Conservation (phyloP, 2,888 invertebrate species). For the Ochropacha duplaris region DNA sequence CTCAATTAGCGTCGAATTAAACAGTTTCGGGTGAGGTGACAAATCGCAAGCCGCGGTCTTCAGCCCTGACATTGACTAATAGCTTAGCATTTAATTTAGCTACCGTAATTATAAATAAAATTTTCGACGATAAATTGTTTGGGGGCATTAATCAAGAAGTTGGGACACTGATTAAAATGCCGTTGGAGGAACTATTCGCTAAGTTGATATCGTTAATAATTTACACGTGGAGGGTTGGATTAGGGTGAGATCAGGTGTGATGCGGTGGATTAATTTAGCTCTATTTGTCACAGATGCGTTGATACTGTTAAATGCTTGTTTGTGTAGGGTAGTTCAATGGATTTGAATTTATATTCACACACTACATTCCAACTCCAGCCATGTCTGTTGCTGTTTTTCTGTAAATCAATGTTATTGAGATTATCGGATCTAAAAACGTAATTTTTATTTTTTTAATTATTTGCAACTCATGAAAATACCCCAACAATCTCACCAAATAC, state of each 20-base stretch:
- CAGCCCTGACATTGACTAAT: slow-evolving; percentile 78
- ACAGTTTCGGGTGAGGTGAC: slow-evolving; percentile 74
- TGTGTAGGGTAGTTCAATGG: slow-evolving; percentile 13
- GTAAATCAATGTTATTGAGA: no score
- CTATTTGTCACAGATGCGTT: slow-evolving; percentile 22
- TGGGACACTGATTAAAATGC: slow-evolving; percentile 84
- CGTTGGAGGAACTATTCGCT: slow-evolving; percentile 80
- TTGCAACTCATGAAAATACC: neutral
- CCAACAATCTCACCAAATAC: slow-evolving; percentile 21
- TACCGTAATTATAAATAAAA: slow-evolving; percentile 82
- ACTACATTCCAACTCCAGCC: neutral
- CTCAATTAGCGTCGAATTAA: slow-evolving; percentile 80
- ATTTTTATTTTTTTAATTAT: no score
- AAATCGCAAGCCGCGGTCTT: slow-evolving; percentile 77
- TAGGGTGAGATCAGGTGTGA: slow-evolving; percentile 66
- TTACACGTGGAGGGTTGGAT: slow-evolving; percentile 64
- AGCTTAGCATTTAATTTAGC: slow-evolving; percentile 77
- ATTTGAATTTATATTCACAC: slow-evolving; percentile 8
- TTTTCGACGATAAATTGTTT: slow-evolving; percentile 79
- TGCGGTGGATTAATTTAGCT: slow-evolving; percentile 41
- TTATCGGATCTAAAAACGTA: no score
- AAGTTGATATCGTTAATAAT: slow-evolving; percentile 81
- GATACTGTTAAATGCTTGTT: slow-evolving; percentile 5
- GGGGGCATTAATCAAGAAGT: slow-evolving; percentile 83
- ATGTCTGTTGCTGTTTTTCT: no score